Evolutionary conservation across 1,140 invertebrate genomes (phyloP), one percentile per base, ranked within the genome.

Genomic region (Doryteuthis pealeii): DNA sequence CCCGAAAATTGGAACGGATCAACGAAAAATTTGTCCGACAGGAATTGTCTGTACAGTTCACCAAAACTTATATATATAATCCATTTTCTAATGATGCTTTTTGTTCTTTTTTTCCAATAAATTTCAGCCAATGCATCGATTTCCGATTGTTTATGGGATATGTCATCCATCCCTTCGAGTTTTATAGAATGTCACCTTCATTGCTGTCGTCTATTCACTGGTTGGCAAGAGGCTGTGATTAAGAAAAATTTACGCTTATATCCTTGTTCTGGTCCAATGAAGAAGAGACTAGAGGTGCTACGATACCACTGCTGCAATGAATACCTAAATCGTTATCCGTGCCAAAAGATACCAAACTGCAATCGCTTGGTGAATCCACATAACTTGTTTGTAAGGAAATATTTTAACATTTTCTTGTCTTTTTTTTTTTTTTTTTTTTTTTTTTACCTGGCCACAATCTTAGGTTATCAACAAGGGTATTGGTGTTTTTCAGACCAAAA

Each of bases 151-250:
- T 94, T 85, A 81, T 87, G 4, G 81, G 90, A 54, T 82, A 90
- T 4, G 87, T 90, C 71, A 90, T 96, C 66, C 6, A 28, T 62
- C 5, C 92, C 93, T 18, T 77, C 88, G 1, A 82, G 83, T 65
- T 96, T 95, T 83, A 76, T 95, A 1, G 82, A 90, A n/a, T 91
- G 93, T 84, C 88, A 95, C 30, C 87, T 91, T 26, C 83, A 90
- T 1, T 93, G 92, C 67, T 86, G 85, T 76, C n/a, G 71, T 30
- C 40, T 70, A 12, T 86, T 85, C 71, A 73, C 73, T 31, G 58
- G 73, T 10, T 77, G 75, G 58, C 85, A 86, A 76, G 73, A 76
- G 28, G 67, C 78, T 31, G 83, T 84, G 6, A 86, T 86, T 26
- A 18, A 77, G 31, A 72, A 32, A 65, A 86, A 86, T 67, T 22